These are phyloP conservation scores for Silurus glanis DNA, from an alignment of 2,113 vertebrate species.

Conservation along the genomic window DNA sequence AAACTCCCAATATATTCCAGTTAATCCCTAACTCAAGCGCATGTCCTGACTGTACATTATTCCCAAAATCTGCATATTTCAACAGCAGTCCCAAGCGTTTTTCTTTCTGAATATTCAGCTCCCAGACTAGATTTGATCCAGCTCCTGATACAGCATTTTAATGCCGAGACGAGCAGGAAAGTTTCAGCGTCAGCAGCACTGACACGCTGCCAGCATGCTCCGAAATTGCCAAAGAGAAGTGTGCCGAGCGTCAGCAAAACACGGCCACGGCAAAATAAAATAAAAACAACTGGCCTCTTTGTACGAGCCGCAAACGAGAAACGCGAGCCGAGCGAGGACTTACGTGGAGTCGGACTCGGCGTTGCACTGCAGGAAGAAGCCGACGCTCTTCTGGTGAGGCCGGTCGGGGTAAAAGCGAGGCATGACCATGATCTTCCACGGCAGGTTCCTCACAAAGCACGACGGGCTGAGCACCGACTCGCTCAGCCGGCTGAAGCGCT, in stretches of 20 bases:
- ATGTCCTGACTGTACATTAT: background rate
- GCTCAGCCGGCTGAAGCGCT: conserved; percentile 94
- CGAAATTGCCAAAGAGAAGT: background rate
- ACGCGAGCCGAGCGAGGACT: conserved; percentile 51
- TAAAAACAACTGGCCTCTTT: background rate
- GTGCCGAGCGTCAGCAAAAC: background rate
- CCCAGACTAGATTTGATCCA: background rate
- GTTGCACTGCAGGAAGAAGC: conserved; percentile 98
- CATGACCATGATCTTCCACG: conserved; percentile 99
- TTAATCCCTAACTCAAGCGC: too few species aligned
- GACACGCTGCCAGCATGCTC: background rate
- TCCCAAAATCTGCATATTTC: too few species aligned
- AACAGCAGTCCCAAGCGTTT: too few species aligned
- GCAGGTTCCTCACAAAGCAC: conserved; percentile 96
- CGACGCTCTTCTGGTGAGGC: conserved; percentile 97
- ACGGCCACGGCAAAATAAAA: background rate
- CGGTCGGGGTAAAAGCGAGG: conserved; percentile 96
- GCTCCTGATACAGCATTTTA: background rate
- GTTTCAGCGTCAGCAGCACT: background rate
- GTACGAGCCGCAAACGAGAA: background rate
- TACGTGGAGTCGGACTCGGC: conserved; percentile 99
- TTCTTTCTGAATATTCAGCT: background rate
- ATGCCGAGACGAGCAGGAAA: background rate
- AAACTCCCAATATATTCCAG: too few species aligned
- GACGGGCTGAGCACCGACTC: conserved; percentile 97